A percentile compares a stretch with the other conserved stretches of the same genome.
Conservation (phyloP, 2,888 invertebrate genomes). For the Zhuqinia jingwanae region DNA sequence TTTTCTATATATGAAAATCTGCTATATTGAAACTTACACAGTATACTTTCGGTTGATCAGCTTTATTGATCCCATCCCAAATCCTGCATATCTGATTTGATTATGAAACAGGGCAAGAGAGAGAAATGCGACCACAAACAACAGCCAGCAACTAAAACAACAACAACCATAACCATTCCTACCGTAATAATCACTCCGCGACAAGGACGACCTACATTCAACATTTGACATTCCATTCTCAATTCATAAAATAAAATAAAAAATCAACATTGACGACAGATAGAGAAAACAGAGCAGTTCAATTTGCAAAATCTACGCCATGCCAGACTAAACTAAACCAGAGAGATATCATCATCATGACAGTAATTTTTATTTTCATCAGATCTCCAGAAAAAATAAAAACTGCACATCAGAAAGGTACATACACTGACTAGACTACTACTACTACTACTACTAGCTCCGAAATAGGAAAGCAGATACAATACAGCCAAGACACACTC, state of each 20-base stretch:
- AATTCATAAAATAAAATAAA: slow-evolving; percentile 6
- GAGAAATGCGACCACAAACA: not conserved
- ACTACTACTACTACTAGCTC: no score
- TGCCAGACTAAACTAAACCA: not conserved
- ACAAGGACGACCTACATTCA: slow-evolving; percentile 18
- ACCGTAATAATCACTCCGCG: slow-evolving; percentile 10
- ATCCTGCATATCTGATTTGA: no score
- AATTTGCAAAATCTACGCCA: no score
- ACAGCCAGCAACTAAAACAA: not conserved
- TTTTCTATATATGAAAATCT: no score
- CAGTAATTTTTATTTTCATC: not conserved
- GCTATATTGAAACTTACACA: no score
- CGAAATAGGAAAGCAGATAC: no score
- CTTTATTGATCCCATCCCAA: no score
- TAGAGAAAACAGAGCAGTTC: no score
- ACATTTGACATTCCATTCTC: slow-evolving; percentile 5
- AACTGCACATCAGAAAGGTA: not conserved
- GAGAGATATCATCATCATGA: not conserved
- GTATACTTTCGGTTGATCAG: no score
- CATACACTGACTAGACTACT: no score
- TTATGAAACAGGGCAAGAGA: not conserved
- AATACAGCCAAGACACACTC: not conserved
- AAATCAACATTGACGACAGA: slow-evolving; percentile 5
- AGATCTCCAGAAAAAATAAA: not conserved
- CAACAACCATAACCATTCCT: not conserved